Evolutionary conservation across 2,888 invertebrate genomes (phyloP), one percentile per base, ranked within the genome.

Genomic region (Prosopocoilus inquinatus): DNA sequence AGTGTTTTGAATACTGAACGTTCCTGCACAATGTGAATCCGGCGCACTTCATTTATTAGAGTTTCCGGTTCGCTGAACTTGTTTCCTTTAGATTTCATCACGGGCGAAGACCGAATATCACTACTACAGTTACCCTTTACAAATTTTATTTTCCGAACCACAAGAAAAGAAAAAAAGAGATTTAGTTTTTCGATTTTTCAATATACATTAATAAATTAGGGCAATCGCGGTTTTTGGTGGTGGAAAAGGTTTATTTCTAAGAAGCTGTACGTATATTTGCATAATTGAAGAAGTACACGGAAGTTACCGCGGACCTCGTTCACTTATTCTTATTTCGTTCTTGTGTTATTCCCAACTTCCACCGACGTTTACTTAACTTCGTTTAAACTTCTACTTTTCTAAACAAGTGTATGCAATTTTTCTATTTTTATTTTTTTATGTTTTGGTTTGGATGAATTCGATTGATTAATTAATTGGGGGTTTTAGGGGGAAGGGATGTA

Each of bases 261-360:
- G 64, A 65, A 67, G 64, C 61, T 55, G 59, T 64, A 62, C 67
- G 20, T 28, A 28, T 28, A 72, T 72, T 72, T 72, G 65, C 72
- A 72, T 71, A 74, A 73, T 73, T 73, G 73, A 73, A 71, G 70
- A 68, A 71, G 70, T 72, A 71, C 68, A 68, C 59, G 66, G 69
- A 72, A 70, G 69, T 73, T 70, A 65, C 70, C 64, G 69, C 65
- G 67, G 64, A 67, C 66, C 66, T 68, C 67, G 67, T 69, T 69
- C 67, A 64, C 61, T 68, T 67, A 68, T 71, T 71, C 68, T 69
- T 70, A 70, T 70, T 73, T 72, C 67, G 67, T 68, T 64, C 62
- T 64, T 64, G 67, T 68, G 68, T 67, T 73, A 70, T 71, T 68
- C 64, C 66, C 69, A 67, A 70, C 67, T 71, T 69, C 64, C 64